A percentile compares a stretch with the other conserved stretches of the same genome.
These are phyloP conservation scores for Scolanthus callimorphus DNA, from an alignment of 92 coral and sea anemone genomes.

Conservation along the genomic window DNA sequence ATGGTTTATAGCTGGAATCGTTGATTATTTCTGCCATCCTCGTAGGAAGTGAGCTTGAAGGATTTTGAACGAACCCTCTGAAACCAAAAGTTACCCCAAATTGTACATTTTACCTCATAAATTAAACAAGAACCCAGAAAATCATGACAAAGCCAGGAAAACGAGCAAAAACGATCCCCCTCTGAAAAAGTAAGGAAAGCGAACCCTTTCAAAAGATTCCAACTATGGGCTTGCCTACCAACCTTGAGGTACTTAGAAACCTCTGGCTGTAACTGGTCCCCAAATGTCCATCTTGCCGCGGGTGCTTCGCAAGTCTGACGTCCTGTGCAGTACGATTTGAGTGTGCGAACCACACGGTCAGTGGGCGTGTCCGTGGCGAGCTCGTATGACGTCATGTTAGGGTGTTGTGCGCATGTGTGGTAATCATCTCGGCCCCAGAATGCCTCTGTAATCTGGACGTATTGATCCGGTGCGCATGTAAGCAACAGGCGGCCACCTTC, in stretches of 20 bases:
- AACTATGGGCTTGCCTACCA: too few species aligned
- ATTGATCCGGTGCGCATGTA: constrained; percentile 50
- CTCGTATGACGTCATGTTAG: constrained; percentile 41
- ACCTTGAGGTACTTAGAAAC: constrained; percentile 72
- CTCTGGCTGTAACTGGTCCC: constrained; percentile 38
- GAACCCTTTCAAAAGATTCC: too few species aligned
- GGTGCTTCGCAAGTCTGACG: constrained; percentile 55
- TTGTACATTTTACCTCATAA: too few species aligned
- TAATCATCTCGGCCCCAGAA: constrained; percentile 85
- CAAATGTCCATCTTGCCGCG: constrained; percentile 51
- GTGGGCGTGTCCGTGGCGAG: constrained; percentile 54
- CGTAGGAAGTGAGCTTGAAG: too few species aligned
- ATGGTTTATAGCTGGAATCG: too few species aligned
- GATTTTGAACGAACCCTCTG: too few species aligned
- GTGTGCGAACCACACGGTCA: constrained; percentile 51
- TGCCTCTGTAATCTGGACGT: constrained; percentile 77
- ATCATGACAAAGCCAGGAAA: too few species aligned
- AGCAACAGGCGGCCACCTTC: constrained; percentile 63
- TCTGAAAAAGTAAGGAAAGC: too few species aligned
- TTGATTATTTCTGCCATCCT: too few species aligned
- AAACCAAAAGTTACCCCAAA: too few species aligned
- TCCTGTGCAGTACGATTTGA: constrained; percentile 58
- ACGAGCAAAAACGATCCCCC: too few species aligned
- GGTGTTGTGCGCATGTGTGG: constrained; percentile 64
- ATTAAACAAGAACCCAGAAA: too few species aligned